A percentile compares a stretch with the other conserved stretches of the same genome.
Evolutionary conservation across 2,888 invertebrate genomes (phyloP).

Genomic region (Apotomis betuletana): DNA sequence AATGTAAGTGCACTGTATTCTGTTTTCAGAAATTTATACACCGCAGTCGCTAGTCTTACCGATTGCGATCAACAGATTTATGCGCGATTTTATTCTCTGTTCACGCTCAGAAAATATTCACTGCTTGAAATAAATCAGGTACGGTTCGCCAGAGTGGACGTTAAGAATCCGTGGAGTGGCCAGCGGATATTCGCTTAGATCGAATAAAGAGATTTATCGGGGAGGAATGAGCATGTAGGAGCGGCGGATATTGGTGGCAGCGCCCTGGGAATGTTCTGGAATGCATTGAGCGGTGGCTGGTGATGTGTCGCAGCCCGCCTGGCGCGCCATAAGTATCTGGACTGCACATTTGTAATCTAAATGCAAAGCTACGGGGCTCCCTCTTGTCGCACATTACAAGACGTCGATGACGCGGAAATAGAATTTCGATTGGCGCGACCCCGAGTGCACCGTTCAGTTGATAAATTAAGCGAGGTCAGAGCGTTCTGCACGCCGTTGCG

Average conservation of each 20-base stretch:
- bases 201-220: slow-evolving; percentile 62
- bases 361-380: slow-evolving; percentile 56
- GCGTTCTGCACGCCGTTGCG: slow-evolving; percentile 60
- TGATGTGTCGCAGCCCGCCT: slow-evolving; percentile 62
- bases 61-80: slow-evolving; percentile 65
- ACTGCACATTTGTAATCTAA: slow-evolving; percentile 59
- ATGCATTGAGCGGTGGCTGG: slow-evolving; percentile 52
- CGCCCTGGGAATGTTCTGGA: slow-evolving; percentile 59
- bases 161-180: slow-evolving; percentile 57
- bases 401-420: slow-evolving; percentile 72
- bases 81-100: slow-evolving; percentile 54
- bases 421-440: slow-evolving; percentile 67
- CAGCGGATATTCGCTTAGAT: slow-evolving; percentile 57
- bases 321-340: slow-evolving; percentile 58
- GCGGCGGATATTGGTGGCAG: slow-evolving; percentile 48
- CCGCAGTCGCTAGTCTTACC: slow-evolving; percentile 52
- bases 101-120: slow-evolving; percentile 59
- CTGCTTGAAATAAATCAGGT: slow-evolving; percentile 39
- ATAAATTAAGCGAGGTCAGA: slow-evolving; percentile 71
- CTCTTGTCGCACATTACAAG: slow-evolving; percentile 54
- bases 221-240: slow-evolving; percentile 53
- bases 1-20: slow-evolving; percentile 58
- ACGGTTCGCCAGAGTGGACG: slow-evolving; percentile 39
- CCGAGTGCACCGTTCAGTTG: slow-evolving; percentile 51
- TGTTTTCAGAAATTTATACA: slow-evolving; percentile 60